Evolutionary conservation across 2,888 invertebrate species (phyloP), one percentile per base, ranked within the genome.

Genomic region (Lochmaea crataegi): DNA sequence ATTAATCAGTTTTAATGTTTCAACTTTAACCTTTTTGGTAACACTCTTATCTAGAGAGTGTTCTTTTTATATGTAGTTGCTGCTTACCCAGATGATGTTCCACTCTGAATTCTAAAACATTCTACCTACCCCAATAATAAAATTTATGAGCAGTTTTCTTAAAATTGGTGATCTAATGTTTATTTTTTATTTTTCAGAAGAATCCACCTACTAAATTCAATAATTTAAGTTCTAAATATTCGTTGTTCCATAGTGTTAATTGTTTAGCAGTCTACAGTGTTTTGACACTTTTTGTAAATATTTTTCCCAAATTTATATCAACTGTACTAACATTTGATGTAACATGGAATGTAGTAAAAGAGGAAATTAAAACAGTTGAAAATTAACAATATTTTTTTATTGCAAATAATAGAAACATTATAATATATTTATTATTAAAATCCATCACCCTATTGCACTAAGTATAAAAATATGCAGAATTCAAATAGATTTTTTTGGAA

Each of bases 401-500:
- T 68, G 60, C 16, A 66, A 65, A 42, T 18, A 61, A 12, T 48
- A n/a, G 14, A n/a, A 51, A 51, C 51, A 51, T 14, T 48, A 3
- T 48, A 53, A 16, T 53, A 53, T 16, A 56, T 18, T 38, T 38
- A 7, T 38, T 45, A 14, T 45, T 14, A 45, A 14, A 45, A 45
- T n/a, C 45, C 45, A 45, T 45, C 45, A 45, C 45, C 32, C 7
- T 38, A 38, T 38, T 38, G 32, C 32, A 38, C 32, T 38, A n/a
- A n/a, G n/a, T n/a, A 7, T 9, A 38, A 57, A 57, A 57, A 18
- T 57, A 57, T 22, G 11, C 7, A 9, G 32, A 42, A 26, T 32
- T 60, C 22, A 16, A n/a, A n/a, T 42, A 7, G 38, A 26, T 53
- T 60, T 67, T 68, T 79, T 80, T 57, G 90, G 90, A 58, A 86